Percentiles rank a stretch among this genome's conserved stretches.
Evolutionary conservation across 92 coral and sea anemone genomes (phyloP).

Genomic region (Muricea muricata): DNA sequence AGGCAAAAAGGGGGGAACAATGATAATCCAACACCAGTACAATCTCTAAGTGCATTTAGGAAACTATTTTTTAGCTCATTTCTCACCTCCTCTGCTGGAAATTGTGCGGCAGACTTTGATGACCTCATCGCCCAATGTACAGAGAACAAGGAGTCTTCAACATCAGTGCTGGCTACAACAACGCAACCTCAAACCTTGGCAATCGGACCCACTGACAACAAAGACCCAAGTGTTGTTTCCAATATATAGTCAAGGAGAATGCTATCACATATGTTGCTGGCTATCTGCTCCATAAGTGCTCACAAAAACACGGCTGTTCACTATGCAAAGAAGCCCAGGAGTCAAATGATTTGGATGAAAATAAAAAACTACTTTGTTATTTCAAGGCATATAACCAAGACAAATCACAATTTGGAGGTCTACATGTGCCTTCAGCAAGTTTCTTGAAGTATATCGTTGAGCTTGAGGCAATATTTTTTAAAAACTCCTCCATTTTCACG

Average conservation of each 20-base stretch:
- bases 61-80: constrained; percentile 31
- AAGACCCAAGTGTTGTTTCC: not conserved
- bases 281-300: constrained; percentile 12
- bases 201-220: constrained; percentile 20
- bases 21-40: constrained; percentile 30
- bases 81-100: constrained; percentile 28
- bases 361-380: constrained; percentile 4
- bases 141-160: not conserved
- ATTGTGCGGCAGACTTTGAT: constrained; percentile 32
- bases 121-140: constrained; percentile 11
- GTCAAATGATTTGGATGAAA: constrained; percentile 1
- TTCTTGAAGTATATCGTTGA: not conserved
- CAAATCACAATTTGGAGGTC: not conserved
- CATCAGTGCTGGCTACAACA: not conserved
- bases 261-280: constrained; percentile 25
- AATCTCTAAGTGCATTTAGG: constrained; percentile 29
- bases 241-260: constrained; percentile 15
- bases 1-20: constrained; percentile 25
- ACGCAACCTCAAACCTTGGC: not conserved
- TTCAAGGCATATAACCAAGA: constrained; percentile 24
- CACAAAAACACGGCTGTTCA: not conserved
- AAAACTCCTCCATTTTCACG: not conserved
- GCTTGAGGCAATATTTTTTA: not conserved
- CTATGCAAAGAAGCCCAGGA: not conserved
- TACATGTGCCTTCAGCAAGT: not conserved